phyloP scores from a whole-genome alignment of 2,113 vertebrate genomes.

The Ailuropoda melanoleuca region DNA sequence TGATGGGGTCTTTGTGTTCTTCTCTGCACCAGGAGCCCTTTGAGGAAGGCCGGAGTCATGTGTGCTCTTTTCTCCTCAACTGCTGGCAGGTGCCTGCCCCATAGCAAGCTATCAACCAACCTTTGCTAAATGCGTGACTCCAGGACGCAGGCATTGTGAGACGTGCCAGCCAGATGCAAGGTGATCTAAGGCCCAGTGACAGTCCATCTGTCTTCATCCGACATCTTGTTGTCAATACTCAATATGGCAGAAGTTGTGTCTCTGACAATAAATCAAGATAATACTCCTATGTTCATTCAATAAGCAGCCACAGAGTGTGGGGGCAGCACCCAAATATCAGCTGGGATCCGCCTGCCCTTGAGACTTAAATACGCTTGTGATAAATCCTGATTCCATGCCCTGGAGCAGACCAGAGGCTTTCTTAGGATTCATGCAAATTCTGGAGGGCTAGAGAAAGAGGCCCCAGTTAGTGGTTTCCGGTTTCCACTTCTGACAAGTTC shows the following conservation, averaged over 20 bases:
- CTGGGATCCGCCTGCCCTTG: neutral
- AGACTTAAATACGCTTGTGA: neutral
- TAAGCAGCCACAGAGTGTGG: neutral
- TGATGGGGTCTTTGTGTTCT: neutral
- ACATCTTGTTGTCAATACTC: neutral
- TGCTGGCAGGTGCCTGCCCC: neutral
- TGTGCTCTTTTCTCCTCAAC: neutral
- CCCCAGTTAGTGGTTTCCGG: neutral
- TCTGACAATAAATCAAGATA: neutral
- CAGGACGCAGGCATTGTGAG: neutral
- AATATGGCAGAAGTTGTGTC: neutral
- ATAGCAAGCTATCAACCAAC: neutral
- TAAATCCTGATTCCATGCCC: neutral
- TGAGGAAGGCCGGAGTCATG: neutral
- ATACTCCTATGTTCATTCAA: neutral
- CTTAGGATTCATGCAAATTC: neutral
- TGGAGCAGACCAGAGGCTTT: neutral
- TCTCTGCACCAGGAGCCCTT: neutral
- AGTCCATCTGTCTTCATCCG: neutral
- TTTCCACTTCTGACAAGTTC: neutral
- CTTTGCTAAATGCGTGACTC: neutral
- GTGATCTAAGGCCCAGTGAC: neutral
- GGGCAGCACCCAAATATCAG: neutral
- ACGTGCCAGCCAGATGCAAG: neutral
- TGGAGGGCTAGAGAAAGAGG: neutral